A percentile compares a stretch with the other conserved stretches of the same genome.
Conservation (phyloP, 1,140 invertebrate species). For the Micrasema minimum region DNA sequence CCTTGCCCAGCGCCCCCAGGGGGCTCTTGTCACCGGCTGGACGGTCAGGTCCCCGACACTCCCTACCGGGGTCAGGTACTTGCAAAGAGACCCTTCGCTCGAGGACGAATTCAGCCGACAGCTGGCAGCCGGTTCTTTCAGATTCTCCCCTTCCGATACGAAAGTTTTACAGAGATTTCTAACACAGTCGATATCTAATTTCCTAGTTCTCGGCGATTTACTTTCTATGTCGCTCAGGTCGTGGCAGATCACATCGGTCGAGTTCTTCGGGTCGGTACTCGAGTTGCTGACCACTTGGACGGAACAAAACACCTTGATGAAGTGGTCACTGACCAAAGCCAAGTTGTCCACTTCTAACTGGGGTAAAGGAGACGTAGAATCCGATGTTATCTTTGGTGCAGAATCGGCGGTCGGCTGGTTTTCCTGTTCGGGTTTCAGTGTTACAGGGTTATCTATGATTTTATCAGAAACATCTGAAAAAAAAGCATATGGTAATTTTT, state of each 20-base stretch:
- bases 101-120: slow-evolving; percentile 34
- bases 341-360: slow-evolving; percentile 44
- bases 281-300: slow-evolving; percentile 24
- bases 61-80: slow-evolving; percentile 44
- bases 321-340: slow-evolving; percentile 37
- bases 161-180: slow-evolving; percentile 35
- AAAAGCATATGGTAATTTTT: too few relatives aligned
- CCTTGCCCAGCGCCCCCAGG: background rate
- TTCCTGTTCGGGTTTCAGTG: slow-evolving; percentile 1
- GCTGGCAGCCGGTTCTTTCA: slow-evolving; percentile 30
- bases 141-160: slow-evolving; percentile 8
- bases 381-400: background rate
- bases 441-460: background rate
- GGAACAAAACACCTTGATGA: slow-evolving; percentile 36
- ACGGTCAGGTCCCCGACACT: slow-evolving; percentile 40
- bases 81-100: slow-evolving; percentile 50
- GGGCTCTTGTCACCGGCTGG: slow-evolving; percentile 39
- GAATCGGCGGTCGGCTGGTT: slow-evolving; percentile 9
- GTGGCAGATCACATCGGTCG: background rate
- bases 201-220: slow-evolving; percentile 29
- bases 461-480: background rate
- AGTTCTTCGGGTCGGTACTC: slow-evolving; percentile 11
- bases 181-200: slow-evolving; percentile 22
- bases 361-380: slow-evolving; percentile 20
- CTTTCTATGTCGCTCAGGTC: slow-evolving; percentile 10